Percentiles rank a stretch among this genome's conserved stretches.
These are phyloP conservation scores for Acholoe squamosa DNA, from an alignment of 2,888 invertebrate species.

Conservation along the genomic window DNA sequence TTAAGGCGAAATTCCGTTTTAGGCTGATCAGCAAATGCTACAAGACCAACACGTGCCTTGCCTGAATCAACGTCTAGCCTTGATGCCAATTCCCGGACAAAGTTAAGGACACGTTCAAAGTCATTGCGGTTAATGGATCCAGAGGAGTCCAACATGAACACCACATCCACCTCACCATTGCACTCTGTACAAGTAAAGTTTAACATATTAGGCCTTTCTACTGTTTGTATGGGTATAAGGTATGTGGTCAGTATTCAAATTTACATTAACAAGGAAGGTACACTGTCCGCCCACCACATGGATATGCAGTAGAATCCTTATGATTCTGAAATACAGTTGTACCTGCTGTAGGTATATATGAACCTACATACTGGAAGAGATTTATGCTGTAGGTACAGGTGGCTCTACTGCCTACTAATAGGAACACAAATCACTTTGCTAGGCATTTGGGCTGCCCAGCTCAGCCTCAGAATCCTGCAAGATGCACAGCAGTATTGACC, in stretches of 20 bases:
- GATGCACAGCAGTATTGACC: too few relatives aligned
- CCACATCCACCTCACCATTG: constrained; percentile 72
- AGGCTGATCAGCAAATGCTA: constrained; percentile 76
- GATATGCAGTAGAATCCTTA: too few relatives aligned
- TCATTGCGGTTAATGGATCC: constrained; percentile 78
- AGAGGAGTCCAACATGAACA: constrained; percentile 77
- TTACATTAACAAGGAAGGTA: not conserved
- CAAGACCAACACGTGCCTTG: constrained; percentile 75
- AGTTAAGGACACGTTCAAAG: constrained; percentile 78
- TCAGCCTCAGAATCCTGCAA: too few relatives aligned
- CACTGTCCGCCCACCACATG: too few relatives aligned
- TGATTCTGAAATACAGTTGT: too few relatives aligned
- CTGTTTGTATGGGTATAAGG: not conserved
- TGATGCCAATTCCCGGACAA: constrained; percentile 73
- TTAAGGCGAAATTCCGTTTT: constrained; percentile 76
- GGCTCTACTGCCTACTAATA: too few relatives aligned
- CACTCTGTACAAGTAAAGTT: too few relatives aligned
- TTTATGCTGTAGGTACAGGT: too few relatives aligned
- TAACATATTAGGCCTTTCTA: too few relatives aligned
- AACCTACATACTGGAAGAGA: not conserved
- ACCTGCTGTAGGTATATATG: too few relatives aligned
- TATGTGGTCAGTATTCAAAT: not conserved
- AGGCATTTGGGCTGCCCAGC: too few relatives aligned
- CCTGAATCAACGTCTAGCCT: constrained; percentile 75
- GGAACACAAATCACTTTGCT: too few relatives aligned